These are phyloP conservation scores for Thryonomys swinderianus DNA, from an alignment of 2,113 vertebrate species.

Conservation along the genomic window DNA sequence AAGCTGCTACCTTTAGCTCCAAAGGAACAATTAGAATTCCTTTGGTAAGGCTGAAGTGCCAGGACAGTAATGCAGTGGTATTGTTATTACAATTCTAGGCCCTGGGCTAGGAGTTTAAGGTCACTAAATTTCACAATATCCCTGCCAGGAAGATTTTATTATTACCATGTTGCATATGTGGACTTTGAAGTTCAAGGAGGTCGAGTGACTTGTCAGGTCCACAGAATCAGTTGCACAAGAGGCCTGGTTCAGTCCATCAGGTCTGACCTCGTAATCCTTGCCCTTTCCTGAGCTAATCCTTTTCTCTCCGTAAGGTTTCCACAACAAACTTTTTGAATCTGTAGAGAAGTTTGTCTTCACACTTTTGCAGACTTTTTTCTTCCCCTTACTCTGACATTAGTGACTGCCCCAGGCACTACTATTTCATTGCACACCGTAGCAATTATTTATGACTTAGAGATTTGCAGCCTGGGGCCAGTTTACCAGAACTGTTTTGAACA, in stretches of 20 bases:
- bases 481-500: conserved; percentile 73
- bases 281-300: background rate
- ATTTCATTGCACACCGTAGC: conserved; percentile 41
- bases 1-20: background rate
- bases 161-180: background rate
- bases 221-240: conserved; percentile 1
- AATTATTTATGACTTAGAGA: conserved; percentile 77
- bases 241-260: background rate
- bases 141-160: background rate
- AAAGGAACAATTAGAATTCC: background rate
- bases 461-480: conserved; percentile 66
- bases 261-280: background rate
- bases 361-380: conserved; percentile 29
- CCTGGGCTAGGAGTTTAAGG: background rate
- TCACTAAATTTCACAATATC: background rate
- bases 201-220: background rate
- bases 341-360: conserved; percentile 39
- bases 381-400: conserved; percentile 54
- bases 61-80: background rate
- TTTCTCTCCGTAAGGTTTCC: background rate
- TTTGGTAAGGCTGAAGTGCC: background rate
- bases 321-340: conserved; percentile 50
- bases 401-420: conserved; percentile 52
- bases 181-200: background rate
- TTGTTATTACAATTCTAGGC: background rate